Base-by-base conservation (phyloP, 2,888 invertebrate species). In the Malthinus flaveolus region DNA sequence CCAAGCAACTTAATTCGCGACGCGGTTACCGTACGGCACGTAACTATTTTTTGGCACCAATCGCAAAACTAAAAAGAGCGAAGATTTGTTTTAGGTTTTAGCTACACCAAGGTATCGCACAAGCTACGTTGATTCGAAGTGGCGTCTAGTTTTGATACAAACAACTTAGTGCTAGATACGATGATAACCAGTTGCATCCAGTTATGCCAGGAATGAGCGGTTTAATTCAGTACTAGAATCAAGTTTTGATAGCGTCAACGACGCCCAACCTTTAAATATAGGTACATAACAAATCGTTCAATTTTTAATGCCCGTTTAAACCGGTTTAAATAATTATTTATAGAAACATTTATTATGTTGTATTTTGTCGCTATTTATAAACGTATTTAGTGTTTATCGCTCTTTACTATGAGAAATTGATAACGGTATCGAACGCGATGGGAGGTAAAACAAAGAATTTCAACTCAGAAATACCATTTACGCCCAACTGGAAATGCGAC, bases 201-300 rank as follows among this genome's bases (percentile, higher is more conserved):
- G 78, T 78, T 77, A 68, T 57, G 72, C 73, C 76, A 72, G 75
- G 77, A 75, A 72, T 70, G 71, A 74, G 76, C 76, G 73, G 77
- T 76, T 77, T 71, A 70, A 75, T 73, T 76, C 75, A 74, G 76
- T 74, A 64, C 62, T 32, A 68, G 68, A 69, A 66, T 67, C 51
- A 56, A 68, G 66, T 69, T 66, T 70, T 62, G 68, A 67, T 64
- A 62, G 47, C 42, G 50, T 60, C 63, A 62, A 60, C 52, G 55
- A 55, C 54, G 44, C 39, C 39, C 39, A 42, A 23, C 39, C 39
- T 42, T 42, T 42, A 13, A 15, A 42, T 23, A 42, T 42, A 42
- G 15, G 39, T 39, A 39, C 13, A 42, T 23, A 42, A 42, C 39
- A 42, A 42, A 15, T 13, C 39, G 39, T 15, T 42, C 13, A 23